A percentile compares a stretch with the other conserved stretches of the same genome.
These are phyloP conservation scores for Etheostoma perlongum DNA, from an alignment of 2,797 vertebrate genomes.

Conservation along the genomic window DNA sequence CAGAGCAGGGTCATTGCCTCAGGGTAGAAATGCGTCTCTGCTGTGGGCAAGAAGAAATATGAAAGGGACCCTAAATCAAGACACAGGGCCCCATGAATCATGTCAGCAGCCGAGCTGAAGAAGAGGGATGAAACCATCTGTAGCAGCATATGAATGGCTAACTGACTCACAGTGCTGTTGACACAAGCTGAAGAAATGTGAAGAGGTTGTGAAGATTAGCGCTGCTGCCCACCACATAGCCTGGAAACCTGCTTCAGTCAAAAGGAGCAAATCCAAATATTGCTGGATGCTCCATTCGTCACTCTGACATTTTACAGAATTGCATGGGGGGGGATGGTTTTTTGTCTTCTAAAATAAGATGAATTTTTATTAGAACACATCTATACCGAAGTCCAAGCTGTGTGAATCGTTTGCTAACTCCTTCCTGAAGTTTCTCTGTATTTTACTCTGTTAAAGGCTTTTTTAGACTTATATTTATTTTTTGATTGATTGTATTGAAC, in stretches of 20 bases:
- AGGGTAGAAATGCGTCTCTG: slow-evolving; percentile 83
- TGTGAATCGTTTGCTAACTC: slow-evolving; percentile 34
- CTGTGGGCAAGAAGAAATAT: slow-evolving; percentile 80
- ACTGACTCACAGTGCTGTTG: slow-evolving; percentile 76
- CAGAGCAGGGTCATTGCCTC: slow-evolving; percentile 80
- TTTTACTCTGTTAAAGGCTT: background rate
- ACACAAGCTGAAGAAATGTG: slow-evolving; percentile 80
- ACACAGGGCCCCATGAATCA: slow-evolving; percentile 85
- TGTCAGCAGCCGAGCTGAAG: slow-evolving; percentile 78
- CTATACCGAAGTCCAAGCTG: slow-evolving; percentile 45
- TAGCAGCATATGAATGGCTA: slow-evolving; percentile 81
- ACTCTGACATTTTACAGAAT: slow-evolving; percentile 73
- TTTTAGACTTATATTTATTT: slow-evolving; percentile 16
- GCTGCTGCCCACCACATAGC: slow-evolving; percentile 55
- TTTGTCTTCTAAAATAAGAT: slow-evolving; percentile 57
- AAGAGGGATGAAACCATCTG: slow-evolving; percentile 81
- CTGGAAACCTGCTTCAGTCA: slow-evolving; percentile 67
- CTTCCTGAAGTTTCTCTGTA: background rate
- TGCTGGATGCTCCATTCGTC: slow-evolving; percentile 65
- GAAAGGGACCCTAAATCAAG: slow-evolving; percentile 84
- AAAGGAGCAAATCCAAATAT: slow-evolving; percentile 69
- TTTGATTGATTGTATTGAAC: background rate
- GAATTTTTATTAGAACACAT: slow-evolving; percentile 60
- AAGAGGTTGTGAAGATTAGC: slow-evolving; percentile 82
- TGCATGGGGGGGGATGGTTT: slow-evolving; percentile 42